Evolutionary conservation across 2,113 vertebrate genomes (phyloP).

Genomic region (Vidua macroura): DNA sequence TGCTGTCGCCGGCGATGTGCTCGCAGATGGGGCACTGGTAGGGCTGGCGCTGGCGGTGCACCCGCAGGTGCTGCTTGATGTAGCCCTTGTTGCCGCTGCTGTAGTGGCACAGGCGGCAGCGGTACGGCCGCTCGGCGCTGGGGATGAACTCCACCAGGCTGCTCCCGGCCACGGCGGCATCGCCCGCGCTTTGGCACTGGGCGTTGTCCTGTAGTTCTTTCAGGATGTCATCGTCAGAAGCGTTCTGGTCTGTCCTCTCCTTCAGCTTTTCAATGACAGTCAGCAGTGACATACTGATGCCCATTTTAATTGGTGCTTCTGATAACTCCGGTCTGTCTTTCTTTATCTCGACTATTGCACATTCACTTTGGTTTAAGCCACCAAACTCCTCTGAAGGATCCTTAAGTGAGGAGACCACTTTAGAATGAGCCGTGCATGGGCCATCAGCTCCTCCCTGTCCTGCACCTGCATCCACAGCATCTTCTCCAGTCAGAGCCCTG

Average conservation of each 20-base stretch:
- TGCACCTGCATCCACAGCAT: constrained; percentile 61
- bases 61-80: constrained; percentile 93
- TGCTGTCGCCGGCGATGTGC: constrained; percentile 86
- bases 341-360: constrained; percentile 75
- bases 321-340: constrained; percentile 74
- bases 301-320: constrained; percentile 85
- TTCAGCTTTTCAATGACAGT: constrained; percentile 93
- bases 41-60: constrained; percentile 89
- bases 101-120: constrained; percentile 92
- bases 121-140: constrained; percentile 84
- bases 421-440: constrained; percentile 34
- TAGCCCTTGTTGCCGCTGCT: constrained; percentile 94
- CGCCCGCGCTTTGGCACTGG: constrained; percentile 76
- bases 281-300: constrained; percentile 94
- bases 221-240: constrained; percentile 93
- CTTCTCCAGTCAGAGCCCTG: constrained; percentile 62
- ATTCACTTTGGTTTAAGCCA: constrained; percentile 67
- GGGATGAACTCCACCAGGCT: constrained; percentile 87
- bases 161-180: constrained; percentile 46
- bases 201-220: constrained; percentile 93
- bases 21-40: constrained; percentile 99
- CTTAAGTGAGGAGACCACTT: constrained; percentile 64
- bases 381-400: constrained; percentile 56
- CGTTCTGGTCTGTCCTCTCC: constrained; percentile 94
- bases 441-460: constrained; percentile 72